A percentile compares a stretch with the other conserved stretches of the same genome.
phyloP scores from a whole-genome alignment of 1,140 invertebrate genomes.

The Ostrea edulis region DNA sequence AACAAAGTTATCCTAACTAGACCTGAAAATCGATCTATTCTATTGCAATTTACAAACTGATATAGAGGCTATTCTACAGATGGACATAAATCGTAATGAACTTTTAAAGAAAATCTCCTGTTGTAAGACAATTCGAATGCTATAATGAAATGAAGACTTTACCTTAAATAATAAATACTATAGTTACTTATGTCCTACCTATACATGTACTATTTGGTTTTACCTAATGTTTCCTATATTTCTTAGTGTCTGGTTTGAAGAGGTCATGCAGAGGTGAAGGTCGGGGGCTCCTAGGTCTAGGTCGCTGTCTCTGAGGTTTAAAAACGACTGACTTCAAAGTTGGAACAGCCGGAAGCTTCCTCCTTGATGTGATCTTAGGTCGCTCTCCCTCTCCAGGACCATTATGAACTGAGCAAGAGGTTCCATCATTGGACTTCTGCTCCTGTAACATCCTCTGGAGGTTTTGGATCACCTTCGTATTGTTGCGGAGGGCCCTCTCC shows the following conservation, averaged over 20 bases:
- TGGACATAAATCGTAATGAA: no score
- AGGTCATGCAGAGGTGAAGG: background rate
- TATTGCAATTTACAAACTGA: no score
- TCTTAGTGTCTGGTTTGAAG: background rate
- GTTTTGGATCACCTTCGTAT: background rate
- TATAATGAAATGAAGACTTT: no score
- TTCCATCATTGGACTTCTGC: background rate
- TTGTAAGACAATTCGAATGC: no score
- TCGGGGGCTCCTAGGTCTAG: background rate
- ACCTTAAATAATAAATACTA: no score
- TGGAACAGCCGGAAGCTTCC: background rate
- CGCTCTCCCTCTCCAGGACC: background rate
- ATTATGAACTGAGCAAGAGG: background rate
- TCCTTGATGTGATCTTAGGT: background rate
- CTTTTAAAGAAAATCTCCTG: no score
- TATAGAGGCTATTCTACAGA: no score
- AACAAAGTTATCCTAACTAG: no score
- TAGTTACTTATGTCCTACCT: no score
- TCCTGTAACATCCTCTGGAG: background rate
- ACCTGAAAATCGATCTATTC: no score
- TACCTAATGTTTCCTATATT: background rate
- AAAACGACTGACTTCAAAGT: background rate
- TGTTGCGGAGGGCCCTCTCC: background rate
- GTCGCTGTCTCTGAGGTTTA: background rate
- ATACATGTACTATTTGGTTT: no score